phyloP scores from a whole-genome alignment of 2,797 vertebrate species.

The Chiroxiphia lanceolata region DNA sequence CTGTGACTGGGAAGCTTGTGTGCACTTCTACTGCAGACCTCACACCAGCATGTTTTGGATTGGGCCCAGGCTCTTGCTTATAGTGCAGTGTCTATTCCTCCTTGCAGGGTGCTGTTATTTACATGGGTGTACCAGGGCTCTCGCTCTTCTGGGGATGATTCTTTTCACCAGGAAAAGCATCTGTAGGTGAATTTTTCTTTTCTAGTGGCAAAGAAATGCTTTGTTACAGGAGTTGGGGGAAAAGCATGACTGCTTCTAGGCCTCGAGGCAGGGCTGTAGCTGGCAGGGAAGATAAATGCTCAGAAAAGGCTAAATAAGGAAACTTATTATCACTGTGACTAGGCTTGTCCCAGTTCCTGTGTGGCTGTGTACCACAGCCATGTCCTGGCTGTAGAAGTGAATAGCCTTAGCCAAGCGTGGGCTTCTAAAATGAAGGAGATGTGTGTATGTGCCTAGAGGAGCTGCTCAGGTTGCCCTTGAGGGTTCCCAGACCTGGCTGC shows the following conservation, averaged over 20 bases:
- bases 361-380: background rate
- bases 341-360: background rate
- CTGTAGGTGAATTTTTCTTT: background rate
- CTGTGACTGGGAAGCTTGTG: fast-evolving
- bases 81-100: background rate
- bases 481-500: background rate
- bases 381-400: background rate
- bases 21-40: background rate
- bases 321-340: background rate
- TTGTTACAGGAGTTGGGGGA: background rate
- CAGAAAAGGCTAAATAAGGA: background rate
- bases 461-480: background rate
- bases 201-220: background rate
- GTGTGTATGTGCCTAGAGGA: fast-evolving
- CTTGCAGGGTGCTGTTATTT: background rate
- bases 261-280: background rate
- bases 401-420: background rate
- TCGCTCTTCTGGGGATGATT: background rate
- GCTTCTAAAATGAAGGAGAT: background rate
- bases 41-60: fast-evolving
- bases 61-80: background rate
- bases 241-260: background rate
- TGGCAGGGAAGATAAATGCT: background rate
- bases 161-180: background rate
- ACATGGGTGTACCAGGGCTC: background rate